Percentiles rank a stretch among this genome's conserved stretches.
Evolutionary conservation across 2,888 invertebrate species (phyloP).

Genomic region (Mesorhabditis sp.): DNA sequence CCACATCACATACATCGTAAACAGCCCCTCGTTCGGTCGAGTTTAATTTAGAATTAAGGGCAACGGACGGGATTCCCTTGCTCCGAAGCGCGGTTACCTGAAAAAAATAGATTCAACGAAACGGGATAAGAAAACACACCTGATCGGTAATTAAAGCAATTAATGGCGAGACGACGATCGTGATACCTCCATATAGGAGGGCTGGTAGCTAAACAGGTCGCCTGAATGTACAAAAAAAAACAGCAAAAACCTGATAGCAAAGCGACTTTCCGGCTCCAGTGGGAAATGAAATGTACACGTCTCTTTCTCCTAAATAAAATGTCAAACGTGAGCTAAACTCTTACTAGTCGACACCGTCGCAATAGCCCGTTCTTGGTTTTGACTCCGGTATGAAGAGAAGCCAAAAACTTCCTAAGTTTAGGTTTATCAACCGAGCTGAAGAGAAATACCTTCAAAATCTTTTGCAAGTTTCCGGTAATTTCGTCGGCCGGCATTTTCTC

Average conservation of each 20-base stretch:
- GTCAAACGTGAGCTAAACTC: constrained; percentile 7
- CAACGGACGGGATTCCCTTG: constrained; percentile 77
- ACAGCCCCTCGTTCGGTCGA: constrained; percentile 75
- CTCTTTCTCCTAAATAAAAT: constrained; percentile 66
- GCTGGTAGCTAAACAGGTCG: constrained; percentile 77
- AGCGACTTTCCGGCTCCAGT: constrained; percentile 93
- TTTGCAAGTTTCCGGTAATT: background rate
- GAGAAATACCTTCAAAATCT: background rate
- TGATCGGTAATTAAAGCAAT: constrained; percentile 85
- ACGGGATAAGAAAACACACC: background rate
- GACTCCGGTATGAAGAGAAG: constrained; percentile 1
- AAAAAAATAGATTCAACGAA: background rate
- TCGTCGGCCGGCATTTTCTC: background rate
- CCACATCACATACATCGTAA: constrained; percentile 60
- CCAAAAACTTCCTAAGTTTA: background rate
- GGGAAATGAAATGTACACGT: constrained; percentile 95
- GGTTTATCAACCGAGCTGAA: background rate
- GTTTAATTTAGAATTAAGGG: constrained; percentile 86
- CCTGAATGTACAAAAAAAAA: background rate
- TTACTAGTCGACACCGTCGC: background rate
- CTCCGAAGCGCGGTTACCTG: constrained; percentile 81
- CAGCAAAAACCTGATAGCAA: constrained; percentile 78
- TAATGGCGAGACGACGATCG: constrained; percentile 90
- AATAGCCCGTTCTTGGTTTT: background rate
- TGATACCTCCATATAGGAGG: constrained; percentile 73